Evolutionary conservation across 2,888 invertebrate species (phyloP).

Genomic region (Callyntrura sp.): DNA sequence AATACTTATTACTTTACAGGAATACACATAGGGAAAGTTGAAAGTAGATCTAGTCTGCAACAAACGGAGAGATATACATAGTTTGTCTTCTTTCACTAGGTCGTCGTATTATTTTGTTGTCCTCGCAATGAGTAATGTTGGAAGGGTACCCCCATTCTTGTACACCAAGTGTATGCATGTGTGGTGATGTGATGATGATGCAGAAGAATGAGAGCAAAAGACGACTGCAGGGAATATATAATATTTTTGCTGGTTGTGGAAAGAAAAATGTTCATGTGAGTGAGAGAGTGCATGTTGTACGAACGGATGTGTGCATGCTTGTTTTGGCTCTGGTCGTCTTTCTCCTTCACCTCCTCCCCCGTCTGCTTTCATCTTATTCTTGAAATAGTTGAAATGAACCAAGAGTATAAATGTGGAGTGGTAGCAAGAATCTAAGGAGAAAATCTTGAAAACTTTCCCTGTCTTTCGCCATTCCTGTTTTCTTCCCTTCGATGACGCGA

Average conservation of each 20-base stretch:
- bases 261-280: conserved; percentile 4
- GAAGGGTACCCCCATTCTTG: background rate
- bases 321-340: background rate
- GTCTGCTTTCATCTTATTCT: background rate
- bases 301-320: background rate
- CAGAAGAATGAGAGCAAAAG: conserved; percentile 37
- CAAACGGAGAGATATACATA: background rate
- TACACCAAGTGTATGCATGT: conserved; percentile 53
- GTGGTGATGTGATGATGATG: conserved; percentile 43
- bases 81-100: conserved; percentile 3
- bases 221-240: conserved; percentile 61
- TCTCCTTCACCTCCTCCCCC: conserved; percentile 10
- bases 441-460: conserved; percentile 74
- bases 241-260: conserved; percentile 41
- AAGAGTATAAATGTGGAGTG: conserved; percentile 50
- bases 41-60: background rate
- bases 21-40: background rate
- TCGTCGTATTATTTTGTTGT: conserved; percentile 19
- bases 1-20: background rate
- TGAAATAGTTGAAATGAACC: conserved; percentile 23
- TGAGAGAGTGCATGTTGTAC: background rate
- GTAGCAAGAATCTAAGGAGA: conserved; percentile 51
- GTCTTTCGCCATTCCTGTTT: conserved; percentile 40
- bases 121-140: conserved; percentile 13
- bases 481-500: background rate